Base-by-base conservation (phyloP, 2,797 vertebrate genomes). In the Rhincodon typus region DNA sequence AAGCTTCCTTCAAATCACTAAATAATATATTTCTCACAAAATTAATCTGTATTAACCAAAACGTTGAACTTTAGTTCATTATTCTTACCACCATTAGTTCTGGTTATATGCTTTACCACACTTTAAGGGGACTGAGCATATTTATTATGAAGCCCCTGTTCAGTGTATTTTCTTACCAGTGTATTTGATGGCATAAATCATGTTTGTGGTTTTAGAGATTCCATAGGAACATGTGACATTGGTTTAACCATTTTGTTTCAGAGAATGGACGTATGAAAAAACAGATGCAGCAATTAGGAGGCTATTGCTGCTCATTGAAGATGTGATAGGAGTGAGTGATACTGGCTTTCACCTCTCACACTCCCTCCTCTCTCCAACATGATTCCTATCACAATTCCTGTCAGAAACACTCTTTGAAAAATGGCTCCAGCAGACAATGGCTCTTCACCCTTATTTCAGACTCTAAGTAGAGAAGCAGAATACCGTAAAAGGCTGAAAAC, bases 371-470 rank as follows among this genome's bases (percentile, higher is more conserved):
- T 98, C 98, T 98, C 98, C 97, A 98, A 97, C 98, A 98, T 98
- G 98, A 98, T 98, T 98, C 98, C 98, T 98, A 96, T 98, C 98
- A 98, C 98, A 98, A 98, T 98, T 97, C 98, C 98, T 98, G 98
- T 98, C 98, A 98, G 98, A 98, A 98, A 98, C 98, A 98, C 98
- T 98, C 98, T 98, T 98, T 98, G 98, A 98, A 98, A 98, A 98
- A 97, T 98, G 98, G 97, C 98, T 98, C 98, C 98, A 98, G 98
- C 98, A 98, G 98, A 98, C 98, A 98, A 98, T 98, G 98, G 98
- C 98, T 98, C 98, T 98, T 98, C 98, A 98, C 98, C 98, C 98
- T 98, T 98, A 98, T 98, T 98, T 98, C 98, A 98, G 97, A 98
- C 98, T 98, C 98, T 98, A 98, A 98, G 98, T 98, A 98, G 98